These are phyloP conservation scores for Pocota personata DNA, from an alignment of 2,888 invertebrate species.

Conservation along the genomic window DNA sequence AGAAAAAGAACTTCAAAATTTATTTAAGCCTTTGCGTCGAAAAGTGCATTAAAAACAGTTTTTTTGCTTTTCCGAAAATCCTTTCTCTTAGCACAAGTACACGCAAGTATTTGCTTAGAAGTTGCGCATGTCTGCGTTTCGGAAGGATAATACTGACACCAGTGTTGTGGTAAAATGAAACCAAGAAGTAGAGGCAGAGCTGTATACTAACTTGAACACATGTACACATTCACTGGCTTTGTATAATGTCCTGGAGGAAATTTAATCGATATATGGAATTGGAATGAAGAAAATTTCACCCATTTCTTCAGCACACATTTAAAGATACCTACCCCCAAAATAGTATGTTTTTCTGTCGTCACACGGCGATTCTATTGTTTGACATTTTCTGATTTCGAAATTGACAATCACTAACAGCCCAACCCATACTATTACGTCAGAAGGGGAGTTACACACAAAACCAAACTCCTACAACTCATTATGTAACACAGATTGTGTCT, in stretches of 20 bases:
- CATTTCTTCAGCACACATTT: background rate
- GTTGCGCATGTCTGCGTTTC: conserved; percentile 63
- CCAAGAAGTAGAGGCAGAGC: conserved; percentile 31
- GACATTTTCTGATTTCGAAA: background rate
- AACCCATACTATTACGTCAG: conserved; percentile 36
- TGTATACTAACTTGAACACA: conserved; percentile 56
- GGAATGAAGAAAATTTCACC: conserved; percentile 12
- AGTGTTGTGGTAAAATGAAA: conserved; percentile 66
- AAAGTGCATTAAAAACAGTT: conserved; percentile 10
- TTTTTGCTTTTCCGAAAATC: conserved; percentile 12
- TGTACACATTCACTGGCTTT: conserved; percentile 3
- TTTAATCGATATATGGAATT: conserved; percentile 61
- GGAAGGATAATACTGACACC: conserved; percentile 59
- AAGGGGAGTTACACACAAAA: conserved; percentile 34
- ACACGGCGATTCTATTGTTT: background rate
- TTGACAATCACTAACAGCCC: background rate
- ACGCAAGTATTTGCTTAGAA: background rate
- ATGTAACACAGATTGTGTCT: conserved; percentile 42
- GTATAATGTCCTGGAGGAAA: conserved; percentile 40
- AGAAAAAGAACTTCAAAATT: background rate
- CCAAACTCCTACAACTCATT: conserved; percentile 19
- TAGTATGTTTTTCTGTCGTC: background rate
- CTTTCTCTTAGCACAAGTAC: background rate
- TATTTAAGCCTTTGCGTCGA: background rate
- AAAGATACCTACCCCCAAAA: background rate